A percentile compares a stretch with the other conserved stretches of the same genome.
Evolutionary conservation across 2,113 vertebrate genomes (phyloP).

Genomic region (Ranitomeya variabilis): DNA sequence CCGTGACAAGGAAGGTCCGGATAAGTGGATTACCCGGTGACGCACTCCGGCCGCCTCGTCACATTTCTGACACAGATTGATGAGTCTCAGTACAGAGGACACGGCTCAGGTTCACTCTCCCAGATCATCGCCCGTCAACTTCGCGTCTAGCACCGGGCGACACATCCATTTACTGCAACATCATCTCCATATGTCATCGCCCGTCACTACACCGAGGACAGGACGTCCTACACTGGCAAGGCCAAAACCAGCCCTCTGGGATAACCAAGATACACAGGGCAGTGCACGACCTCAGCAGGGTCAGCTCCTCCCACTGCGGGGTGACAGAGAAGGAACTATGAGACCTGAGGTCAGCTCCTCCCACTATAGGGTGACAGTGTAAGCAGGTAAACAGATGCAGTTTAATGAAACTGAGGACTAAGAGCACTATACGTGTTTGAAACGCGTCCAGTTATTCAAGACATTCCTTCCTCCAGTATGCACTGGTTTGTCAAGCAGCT

Average conservation of each 20-base stretch:
- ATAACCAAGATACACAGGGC: too few relatives aligned
- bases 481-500: too few relatives aligned
- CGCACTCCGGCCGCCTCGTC: neutral
- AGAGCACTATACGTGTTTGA: too few relatives aligned
- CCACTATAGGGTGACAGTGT: too few relatives aligned
- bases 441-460: too few relatives aligned
- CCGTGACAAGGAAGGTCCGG: neutral
- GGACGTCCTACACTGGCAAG: neutral
- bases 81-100: neutral
- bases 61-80: neutral
- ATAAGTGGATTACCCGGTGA: slow-evolving; percentile 7
- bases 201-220: neutral
- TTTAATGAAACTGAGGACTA: too few relatives aligned
- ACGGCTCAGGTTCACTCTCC: neutral
- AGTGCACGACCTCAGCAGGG: neutral
- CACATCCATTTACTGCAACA: neutral
- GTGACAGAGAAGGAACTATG: neutral
- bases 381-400: too few relatives aligned
- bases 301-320: neutral
- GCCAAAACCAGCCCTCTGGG: neutral
- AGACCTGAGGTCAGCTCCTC: too few relatives aligned
- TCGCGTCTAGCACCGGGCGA: neutral
- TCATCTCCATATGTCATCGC: neutral
- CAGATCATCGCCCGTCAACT: neutral
- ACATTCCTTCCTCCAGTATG: too few relatives aligned